phyloP scores from a whole-genome alignment of 1,140 invertebrate genomes.

The Drosophila mayri region DNA sequence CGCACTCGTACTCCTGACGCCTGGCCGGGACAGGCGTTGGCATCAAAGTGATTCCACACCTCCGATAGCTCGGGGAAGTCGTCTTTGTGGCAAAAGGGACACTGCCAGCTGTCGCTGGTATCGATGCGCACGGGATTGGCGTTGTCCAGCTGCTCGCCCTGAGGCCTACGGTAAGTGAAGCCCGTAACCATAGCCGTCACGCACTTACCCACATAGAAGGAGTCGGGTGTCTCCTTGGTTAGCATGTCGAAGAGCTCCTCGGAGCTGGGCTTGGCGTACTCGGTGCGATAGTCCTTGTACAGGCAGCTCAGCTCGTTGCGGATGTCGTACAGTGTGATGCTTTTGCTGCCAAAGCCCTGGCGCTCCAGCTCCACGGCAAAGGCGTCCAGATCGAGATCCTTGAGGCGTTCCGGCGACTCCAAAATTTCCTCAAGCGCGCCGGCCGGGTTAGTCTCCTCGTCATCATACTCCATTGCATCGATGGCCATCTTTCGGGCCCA shows the following conservation, averaged over 20 bases:
- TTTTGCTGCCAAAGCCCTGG: constrained; percentile 98
- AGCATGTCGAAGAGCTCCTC: constrained; percentile 97
- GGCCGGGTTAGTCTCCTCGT: constrained; percentile 97
- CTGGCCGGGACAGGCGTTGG: constrained; percentile 97
- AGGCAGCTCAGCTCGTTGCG: constrained; percentile 97
- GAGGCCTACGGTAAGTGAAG: constrained; percentile 94
- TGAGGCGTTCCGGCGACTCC: constrained; percentile 96
- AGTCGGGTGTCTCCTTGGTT: constrained; percentile 98
- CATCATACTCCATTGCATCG: constrained; percentile 99
- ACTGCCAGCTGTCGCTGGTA: constrained; percentile 94
- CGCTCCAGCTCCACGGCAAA: constrained; percentile 98
- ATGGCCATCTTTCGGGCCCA: constrained; percentile 99
- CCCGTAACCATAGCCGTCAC: constrained; percentile 91
- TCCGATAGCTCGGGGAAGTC: constrained; percentile 97
- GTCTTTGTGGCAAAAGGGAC: constrained; percentile 98
- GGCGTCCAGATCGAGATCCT: constrained; percentile 98
- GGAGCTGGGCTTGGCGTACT: constrained; percentile 91
- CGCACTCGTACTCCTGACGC: constrained; percentile 95
- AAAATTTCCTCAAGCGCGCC: constrained; percentile 98
- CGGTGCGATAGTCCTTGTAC: constrained; percentile 96
- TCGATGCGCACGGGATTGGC: constrained; percentile 97
- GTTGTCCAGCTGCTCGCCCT: constrained; percentile 96
- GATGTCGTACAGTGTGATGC: constrained; percentile 99
- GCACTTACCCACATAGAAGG: constrained; percentile 97
- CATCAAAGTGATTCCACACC: constrained; percentile 99